Percentiles rank a stretch among this genome's conserved stretches.
Evolutionary conservation across 1,140 invertebrate genomes (phyloP).

Genomic region (Meloidogyne floridensis): DNA sequence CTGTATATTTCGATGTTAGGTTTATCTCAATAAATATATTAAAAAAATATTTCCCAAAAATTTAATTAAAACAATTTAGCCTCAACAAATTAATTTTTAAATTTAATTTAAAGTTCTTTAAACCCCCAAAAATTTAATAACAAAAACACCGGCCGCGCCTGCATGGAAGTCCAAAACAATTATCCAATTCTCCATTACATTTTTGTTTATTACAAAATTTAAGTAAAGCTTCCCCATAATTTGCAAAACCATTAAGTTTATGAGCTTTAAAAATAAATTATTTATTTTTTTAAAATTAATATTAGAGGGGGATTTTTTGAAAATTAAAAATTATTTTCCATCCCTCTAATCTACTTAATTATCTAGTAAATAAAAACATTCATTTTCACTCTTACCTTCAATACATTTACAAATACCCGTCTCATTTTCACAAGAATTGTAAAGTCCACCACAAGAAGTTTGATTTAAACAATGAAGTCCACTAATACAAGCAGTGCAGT

Average conservation of each 20-base stretch:
- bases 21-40: too few relatives aligned
- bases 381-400: conserved; percentile 4
- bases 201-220: conserved; percentile 23
- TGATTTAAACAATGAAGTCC: conserved; percentile 19
- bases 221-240: conserved; percentile 22
- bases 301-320: neutral
- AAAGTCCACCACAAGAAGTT: conserved; percentile 14
- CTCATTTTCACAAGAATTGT: conserved; percentile 7
- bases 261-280: conserved; percentile 22
- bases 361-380: too few relatives aligned
- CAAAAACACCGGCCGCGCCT: conserved; percentile 18
- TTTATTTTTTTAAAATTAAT: neutral
- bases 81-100: too few relatives aligned
- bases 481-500: conserved; percentile 27
- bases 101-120: too few relatives aligned
- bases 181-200: conserved; percentile 23
- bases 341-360: too few relatives aligned
- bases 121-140: neutral
- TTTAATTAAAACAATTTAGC: too few relatives aligned
- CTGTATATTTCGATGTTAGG: too few relatives aligned
- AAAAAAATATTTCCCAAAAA: too few relatives aligned
- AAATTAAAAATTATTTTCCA: too few relatives aligned
- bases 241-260: conserved; percentile 29
- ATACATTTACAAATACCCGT: conserved; percentile 21
- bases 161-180: conserved; percentile 33